Evolutionary conservation across 2,888 invertebrate genomes (phyloP).

Genomic region (Netelia virgata): DNA sequence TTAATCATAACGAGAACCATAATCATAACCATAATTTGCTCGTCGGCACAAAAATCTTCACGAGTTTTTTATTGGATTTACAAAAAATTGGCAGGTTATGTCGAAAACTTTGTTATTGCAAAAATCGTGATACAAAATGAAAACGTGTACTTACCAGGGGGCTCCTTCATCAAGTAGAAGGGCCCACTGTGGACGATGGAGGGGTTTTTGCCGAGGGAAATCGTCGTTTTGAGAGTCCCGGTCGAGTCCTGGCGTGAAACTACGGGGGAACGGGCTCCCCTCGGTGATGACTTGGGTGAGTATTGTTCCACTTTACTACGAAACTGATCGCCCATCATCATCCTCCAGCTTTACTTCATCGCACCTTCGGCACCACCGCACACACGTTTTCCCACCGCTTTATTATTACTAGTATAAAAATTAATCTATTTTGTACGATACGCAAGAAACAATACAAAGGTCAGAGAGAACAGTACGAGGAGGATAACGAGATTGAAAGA

Average conservation of each 20-base stretch:
- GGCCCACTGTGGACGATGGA: constrained; percentile 99
- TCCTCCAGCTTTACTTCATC: constrained; percentile 86
- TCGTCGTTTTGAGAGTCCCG: constrained; percentile 98
- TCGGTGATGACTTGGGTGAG: constrained; percentile 97
- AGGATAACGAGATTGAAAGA: constrained; percentile 34
- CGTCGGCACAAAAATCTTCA: too few species aligned
- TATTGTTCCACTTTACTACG: constrained; percentile 95
- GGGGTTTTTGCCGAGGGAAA: constrained; percentile 98
- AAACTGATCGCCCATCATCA: constrained; percentile 97
- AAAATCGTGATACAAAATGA: constrained; percentile 25
- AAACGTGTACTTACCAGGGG: constrained; percentile 89
- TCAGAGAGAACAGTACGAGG: constrained; percentile 14
- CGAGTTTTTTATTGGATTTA: constrained; percentile 60
- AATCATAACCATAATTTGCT: background rate
- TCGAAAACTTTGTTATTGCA: constrained; percentile 43
- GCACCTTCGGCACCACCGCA: constrained; percentile 73
- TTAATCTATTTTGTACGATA: constrained; percentile 12
- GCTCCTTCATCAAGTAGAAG: constrained; percentile 99
- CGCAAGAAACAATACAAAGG: constrained; percentile 24
- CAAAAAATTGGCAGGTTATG: constrained; percentile 51
- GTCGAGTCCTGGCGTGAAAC: constrained; percentile 98
- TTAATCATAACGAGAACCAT: too few species aligned
- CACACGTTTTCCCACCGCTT: constrained; percentile 36
- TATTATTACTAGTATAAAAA: constrained; percentile 42
- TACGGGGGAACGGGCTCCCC: constrained; percentile 97